Evolutionary conservation across 2,888 invertebrate genomes (phyloP).

Genomic region (Isoperla grammatica): DNA sequence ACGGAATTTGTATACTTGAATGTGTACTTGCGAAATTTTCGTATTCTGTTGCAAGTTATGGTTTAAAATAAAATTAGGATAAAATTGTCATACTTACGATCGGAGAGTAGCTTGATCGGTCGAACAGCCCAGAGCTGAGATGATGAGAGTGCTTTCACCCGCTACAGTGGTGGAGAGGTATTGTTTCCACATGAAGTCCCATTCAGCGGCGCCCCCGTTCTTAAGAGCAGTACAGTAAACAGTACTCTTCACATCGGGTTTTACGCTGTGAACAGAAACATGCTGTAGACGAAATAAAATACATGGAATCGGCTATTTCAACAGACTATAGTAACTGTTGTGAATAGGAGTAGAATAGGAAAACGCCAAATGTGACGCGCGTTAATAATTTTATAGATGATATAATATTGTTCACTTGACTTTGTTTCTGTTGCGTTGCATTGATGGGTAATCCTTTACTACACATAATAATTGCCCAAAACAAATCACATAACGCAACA

Average conservation of each 20-base stretch:
- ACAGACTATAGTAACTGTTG: background rate
- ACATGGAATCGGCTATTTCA: background rate
- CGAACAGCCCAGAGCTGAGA: constrained; percentile 54
- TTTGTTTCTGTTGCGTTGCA: no score
- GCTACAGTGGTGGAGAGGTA: constrained; percentile 51
- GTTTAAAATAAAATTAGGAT: no score
- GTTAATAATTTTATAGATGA: background rate
- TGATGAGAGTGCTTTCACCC: constrained; percentile 54
- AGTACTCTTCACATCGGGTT: constrained; percentile 61
- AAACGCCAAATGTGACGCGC: background rate
- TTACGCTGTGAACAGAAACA: constrained; percentile 56
- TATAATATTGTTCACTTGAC: no score
- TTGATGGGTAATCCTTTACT: no score
- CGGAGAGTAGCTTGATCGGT: constrained; percentile 41
- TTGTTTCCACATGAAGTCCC: constrained; percentile 62
- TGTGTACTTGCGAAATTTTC: no score
- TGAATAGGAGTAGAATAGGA: background rate
- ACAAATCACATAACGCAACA: no score
- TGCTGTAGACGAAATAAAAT: background rate
- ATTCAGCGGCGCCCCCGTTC: constrained; percentile 59
- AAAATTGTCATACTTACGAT: constrained; percentile 21
- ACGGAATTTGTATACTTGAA: no score
- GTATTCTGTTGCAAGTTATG: no score
- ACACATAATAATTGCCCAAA: no score
- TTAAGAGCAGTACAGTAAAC: constrained; percentile 61